These are phyloP conservation scores for Lepilemur ruficaudatus DNA, from an alignment of 2,797 vertebrate species.

Conservation along the genomic window DNA sequence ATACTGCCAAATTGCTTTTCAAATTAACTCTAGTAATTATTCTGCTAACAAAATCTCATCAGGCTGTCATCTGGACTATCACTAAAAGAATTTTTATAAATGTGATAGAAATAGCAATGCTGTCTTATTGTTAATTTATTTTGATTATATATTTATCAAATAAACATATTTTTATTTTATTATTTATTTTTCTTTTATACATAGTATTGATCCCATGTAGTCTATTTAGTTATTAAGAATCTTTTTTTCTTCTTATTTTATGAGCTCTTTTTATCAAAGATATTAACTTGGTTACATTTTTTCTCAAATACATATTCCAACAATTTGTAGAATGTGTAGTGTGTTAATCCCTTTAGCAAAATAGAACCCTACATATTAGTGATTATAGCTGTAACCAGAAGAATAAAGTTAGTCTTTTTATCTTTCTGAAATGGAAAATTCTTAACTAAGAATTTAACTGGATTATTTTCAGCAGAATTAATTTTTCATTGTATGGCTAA, in stretches of 20 bases:
- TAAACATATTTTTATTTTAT: background rate
- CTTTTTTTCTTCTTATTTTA: background rate
- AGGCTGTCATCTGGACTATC: background rate
- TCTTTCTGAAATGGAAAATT: background rate
- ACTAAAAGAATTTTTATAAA: background rate
- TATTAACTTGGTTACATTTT: background rate
- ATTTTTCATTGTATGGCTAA: background rate
- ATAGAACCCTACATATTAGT: background rate
- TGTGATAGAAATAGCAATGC: background rate
- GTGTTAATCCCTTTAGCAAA: background rate
- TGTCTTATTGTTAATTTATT: background rate
- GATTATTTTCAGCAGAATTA: background rate
- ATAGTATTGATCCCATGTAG: background rate
- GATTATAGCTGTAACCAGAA: background rate
- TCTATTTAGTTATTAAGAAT: background rate
- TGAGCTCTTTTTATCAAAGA: background rate
- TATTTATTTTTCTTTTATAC: background rate
- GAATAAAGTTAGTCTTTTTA: background rate
- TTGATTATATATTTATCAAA: background rate
- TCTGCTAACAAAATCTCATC: background rate
- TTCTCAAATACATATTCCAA: background rate
- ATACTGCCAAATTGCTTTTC: background rate
- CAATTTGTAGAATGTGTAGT: background rate
- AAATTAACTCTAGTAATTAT: background rate
- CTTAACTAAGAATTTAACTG: constrained; percentile 1